Evolutionary conservation across 2,797 vertebrate species (phyloP).

Genomic region (Mustela erminea): DNA sequence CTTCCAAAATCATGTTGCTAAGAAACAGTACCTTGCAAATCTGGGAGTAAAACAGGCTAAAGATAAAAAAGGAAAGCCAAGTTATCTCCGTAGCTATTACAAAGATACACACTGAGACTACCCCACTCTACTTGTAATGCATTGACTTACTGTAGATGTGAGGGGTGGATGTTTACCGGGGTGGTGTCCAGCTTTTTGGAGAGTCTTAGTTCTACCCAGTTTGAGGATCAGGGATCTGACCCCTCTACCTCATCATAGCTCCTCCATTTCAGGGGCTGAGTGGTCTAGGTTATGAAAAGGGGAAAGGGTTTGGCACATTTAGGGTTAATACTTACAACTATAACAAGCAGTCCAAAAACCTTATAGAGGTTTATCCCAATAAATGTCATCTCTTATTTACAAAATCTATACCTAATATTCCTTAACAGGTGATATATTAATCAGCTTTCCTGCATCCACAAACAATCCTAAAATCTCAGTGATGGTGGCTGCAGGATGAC

Average conservation of each 20-base stretch:
- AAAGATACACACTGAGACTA: background rate
- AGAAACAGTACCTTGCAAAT: conserved; percentile 35
- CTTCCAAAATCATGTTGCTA: conserved; percentile 58
- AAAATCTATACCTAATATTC: background rate
- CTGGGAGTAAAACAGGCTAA: background rate
- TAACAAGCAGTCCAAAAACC: background rate
- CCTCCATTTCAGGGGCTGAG: background rate
- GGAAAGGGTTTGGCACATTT: background rate
- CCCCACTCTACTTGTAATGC: background rate
- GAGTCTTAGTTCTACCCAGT: background rate
- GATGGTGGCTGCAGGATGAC: background rate
- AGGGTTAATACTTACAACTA: background rate
- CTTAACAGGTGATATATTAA: background rate
- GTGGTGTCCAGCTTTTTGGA: background rate
- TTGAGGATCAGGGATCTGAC: background rate
- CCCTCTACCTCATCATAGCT: background rate
- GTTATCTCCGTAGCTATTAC: background rate
- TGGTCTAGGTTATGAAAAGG: background rate
- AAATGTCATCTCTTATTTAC: background rate
- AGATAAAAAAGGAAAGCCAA: conserved; percentile 48
- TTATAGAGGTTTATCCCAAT: background rate
- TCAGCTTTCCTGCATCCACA: background rate
- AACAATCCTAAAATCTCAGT: background rate
- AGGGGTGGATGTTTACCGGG: background rate
- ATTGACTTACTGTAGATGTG: background rate